phyloP scores from a whole-genome alignment of 2,113 vertebrate species.

The Scortum barcoo region DNA sequence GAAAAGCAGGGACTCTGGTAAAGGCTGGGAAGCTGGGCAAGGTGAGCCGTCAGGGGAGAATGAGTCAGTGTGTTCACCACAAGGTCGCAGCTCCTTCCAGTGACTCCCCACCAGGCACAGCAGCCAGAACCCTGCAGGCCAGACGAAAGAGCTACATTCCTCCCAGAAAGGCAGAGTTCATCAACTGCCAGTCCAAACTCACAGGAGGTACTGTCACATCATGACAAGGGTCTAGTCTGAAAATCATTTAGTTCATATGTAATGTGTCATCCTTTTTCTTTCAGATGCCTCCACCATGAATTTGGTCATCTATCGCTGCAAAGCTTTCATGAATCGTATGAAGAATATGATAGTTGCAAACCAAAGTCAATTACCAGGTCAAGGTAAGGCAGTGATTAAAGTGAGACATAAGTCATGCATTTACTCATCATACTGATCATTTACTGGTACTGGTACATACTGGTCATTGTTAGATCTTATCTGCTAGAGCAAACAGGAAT shows the following conservation, averaged over 20 bases:
- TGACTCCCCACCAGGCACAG: not conserved
- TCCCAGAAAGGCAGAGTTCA: slow-evolving; percentile 90
- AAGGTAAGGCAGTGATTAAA: slow-evolving; percentile 54
- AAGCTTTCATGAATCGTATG: slow-evolving; percentile 79
- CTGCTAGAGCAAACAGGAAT: not conserved
- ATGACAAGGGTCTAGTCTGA: not conserved
- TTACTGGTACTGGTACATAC: too few relatives aligned
- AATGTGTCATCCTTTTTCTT: not conserved
- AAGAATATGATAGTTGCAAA: slow-evolving; percentile 68
- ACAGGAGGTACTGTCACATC: slow-evolving; percentile 86
- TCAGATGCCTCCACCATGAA: slow-evolving; percentile 77
- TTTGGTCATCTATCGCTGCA: slow-evolving; percentile 82
- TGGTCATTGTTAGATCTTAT: not conserved
- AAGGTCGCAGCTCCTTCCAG: not conserved
- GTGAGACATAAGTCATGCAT: too few relatives aligned
- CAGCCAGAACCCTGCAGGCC: slow-evolving; percentile 29
- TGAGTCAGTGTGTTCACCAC: not conserved
- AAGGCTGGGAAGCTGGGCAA: slow-evolving; percentile 29
- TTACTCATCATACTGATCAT: not conserved
- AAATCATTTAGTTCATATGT: not conserved
- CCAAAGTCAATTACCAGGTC: slow-evolving; percentile 27
- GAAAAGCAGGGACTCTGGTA: slow-evolving; percentile 47
- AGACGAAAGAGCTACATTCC: slow-evolving; percentile 70
- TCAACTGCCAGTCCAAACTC: slow-evolving; percentile 95
- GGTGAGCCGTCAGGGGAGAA: not conserved